Conservation (phyloP, 2,888 invertebrate genomes). For the Pristionchus maxplancki region DNA sequence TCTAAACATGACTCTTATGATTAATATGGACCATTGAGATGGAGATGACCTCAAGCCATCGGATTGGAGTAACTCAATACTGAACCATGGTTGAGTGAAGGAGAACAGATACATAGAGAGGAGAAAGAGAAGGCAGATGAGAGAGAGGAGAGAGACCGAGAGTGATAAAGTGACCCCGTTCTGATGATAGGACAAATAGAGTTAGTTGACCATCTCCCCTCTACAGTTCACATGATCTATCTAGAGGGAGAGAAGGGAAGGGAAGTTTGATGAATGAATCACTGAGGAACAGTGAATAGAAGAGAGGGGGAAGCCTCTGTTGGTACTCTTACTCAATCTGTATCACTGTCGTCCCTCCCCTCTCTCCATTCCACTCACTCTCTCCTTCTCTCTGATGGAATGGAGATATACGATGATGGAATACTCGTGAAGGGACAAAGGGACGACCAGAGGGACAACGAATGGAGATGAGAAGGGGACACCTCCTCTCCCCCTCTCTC, state of each 20-base stretch:
- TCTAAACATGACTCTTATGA: background rate
- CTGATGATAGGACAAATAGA: conserved; percentile 15
- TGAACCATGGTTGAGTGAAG: conserved; percentile 15
- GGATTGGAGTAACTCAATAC: conserved; percentile 4
- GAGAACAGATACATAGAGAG: background rate
- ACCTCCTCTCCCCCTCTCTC: background rate
- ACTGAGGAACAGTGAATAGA: conserved; percentile 18
- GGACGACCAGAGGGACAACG: background rate
- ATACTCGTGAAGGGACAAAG: conserved; percentile 28
- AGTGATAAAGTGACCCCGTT: conserved; percentile 35
- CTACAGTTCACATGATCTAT: background rate
- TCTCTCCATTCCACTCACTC: background rate
- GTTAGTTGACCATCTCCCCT: conserved; percentile 20
- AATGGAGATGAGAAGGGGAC: background rate
- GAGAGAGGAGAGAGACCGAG: background rate
- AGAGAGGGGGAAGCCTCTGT: conserved; percentile 17
- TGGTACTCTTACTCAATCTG: conserved; percentile 29
- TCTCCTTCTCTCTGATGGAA: background rate
- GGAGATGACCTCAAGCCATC: background rate
- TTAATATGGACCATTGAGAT: background rate
- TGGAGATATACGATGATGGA: conserved; percentile 25
- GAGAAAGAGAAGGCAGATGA: background rate
- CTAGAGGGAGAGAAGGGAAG: background rate
- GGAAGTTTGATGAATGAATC: conserved; percentile 18
- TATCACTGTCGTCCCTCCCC: background rate